Evolutionary conservation across 37 sponge, comb jelly and placozoan species (phyloP).

Genomic region (Cliona cf. orientalis): DNA sequence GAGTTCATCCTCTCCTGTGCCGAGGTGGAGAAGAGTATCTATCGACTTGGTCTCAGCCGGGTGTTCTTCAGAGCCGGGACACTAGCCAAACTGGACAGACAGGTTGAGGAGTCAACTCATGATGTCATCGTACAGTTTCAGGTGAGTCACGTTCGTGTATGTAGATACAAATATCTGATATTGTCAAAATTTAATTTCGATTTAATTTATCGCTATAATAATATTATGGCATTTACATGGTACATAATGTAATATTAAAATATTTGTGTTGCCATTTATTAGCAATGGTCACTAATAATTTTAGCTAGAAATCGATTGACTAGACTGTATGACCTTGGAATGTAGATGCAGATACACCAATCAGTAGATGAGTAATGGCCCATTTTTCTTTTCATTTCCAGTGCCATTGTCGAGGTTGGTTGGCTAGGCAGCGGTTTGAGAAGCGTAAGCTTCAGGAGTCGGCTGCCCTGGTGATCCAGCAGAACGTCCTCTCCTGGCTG

Average conservation of each 20-base stretch:
- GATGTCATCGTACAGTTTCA: constrained; percentile 74
- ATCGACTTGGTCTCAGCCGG: constrained; percentile 76
- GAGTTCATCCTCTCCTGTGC: constrained; percentile 55
- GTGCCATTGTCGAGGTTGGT: constrained; percentile 84
- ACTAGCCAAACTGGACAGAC: constrained; percentile 67
- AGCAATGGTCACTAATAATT: too few species aligned
- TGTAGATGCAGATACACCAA: too few species aligned
- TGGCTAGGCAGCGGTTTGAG: constrained; percentile 56
- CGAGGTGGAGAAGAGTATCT: constrained; percentile 63
- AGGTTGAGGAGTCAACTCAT: constrained; percentile 79
- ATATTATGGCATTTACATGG: too few species aligned
- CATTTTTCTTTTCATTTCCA: constrained; percentile 22
- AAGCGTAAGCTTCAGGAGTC: constrained; percentile 71
- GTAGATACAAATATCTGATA: too few species aligned
- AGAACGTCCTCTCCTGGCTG: constrained; percentile 70
- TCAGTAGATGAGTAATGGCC: background rate
- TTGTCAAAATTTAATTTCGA: too few species aligned
- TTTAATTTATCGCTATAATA: background rate
- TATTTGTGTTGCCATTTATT: too few species aligned
- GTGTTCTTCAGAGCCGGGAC: constrained; percentile 93
- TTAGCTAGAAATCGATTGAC: too few species aligned
- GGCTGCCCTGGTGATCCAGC: constrained; percentile 89
- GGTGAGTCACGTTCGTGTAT: too few species aligned
- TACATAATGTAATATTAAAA: too few species aligned
- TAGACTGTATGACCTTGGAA: too few species aligned